Evolutionary conservation across 1,140 invertebrate species (phyloP).

Genomic region (Choristoneura fumiferana): DNA sequence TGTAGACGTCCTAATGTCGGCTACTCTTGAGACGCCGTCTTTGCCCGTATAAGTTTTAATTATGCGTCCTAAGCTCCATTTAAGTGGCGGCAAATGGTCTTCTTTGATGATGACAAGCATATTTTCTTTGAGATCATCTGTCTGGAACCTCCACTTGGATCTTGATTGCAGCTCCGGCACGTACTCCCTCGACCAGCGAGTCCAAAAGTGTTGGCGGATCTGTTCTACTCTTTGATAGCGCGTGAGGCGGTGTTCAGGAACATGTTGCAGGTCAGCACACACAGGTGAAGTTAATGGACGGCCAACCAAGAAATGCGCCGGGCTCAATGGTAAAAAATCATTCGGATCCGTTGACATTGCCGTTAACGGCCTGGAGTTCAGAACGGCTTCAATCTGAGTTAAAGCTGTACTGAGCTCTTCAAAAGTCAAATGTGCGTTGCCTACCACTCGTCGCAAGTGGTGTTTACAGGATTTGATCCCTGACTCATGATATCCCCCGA

Average conservation of each 20-base stretch:
- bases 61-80: constrained; percentile 23
- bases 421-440: constrained; percentile 26
- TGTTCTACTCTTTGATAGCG: too few relatives aligned
- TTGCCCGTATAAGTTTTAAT: too few relatives aligned
- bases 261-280: not conserved
- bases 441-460: constrained; percentile 24
- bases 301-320: constrained; percentile 41
- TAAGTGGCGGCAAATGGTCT: not conserved
- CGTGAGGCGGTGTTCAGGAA: too few relatives aligned
- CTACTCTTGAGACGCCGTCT: constrained; percentile 23
- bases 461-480: constrained; percentile 32
- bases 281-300: constrained; percentile 20
- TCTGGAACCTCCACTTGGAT: too few relatives aligned
- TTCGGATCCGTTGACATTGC: constrained; percentile 27
- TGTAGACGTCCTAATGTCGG: constrained; percentile 34
- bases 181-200: too few relatives aligned
- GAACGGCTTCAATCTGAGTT: constrained; percentile 33
- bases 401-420: constrained; percentile 41
- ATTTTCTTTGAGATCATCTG: too few relatives aligned
- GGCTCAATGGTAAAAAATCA: constrained; percentile 32
- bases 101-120: too few relatives aligned
- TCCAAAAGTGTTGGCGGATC: too few relatives aligned
- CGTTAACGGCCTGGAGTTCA: constrained; percentile 32
- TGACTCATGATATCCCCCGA: constrained; percentile 32
- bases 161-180: too few relatives aligned